Evolutionary conservation across 2,797 vertebrate genomes (phyloP).

Genomic region (Antennarius maculatus): DNA sequence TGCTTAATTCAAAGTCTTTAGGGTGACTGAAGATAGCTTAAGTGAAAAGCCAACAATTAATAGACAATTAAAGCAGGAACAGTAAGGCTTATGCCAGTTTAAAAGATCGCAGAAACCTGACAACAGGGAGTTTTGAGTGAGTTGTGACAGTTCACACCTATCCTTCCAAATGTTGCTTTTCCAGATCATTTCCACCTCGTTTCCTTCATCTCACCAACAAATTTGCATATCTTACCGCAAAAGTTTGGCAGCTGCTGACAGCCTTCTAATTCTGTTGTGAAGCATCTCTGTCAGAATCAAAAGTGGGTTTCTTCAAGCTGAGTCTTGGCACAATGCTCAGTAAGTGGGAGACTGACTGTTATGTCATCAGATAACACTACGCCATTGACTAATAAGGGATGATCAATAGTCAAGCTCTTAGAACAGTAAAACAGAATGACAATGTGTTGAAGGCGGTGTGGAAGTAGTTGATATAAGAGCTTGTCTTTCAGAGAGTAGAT

Average conservation of each 20-base stretch:
- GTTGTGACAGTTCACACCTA: constrained; percentile 58
- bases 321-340: constrained; percentile 36
- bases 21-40: constrained; percentile 45
- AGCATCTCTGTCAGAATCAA: constrained; percentile 58
- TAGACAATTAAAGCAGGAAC: constrained; percentile 57
- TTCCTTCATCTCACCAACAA: constrained; percentile 42
- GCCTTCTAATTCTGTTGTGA: constrained; percentile 59
- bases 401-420: constrained; percentile 49
- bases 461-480: constrained; percentile 31
- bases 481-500: constrained; percentile 32
- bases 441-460: not conserved
- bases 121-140: constrained; percentile 38
- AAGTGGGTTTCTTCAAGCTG: constrained; percentile 33
- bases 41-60: constrained; percentile 61
- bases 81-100: constrained; percentile 27
- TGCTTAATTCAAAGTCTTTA: constrained; percentile 69
- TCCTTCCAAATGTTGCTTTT: constrained; percentile 53
- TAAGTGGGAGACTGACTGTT: constrained; percentile 62
- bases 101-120: constrained; percentile 52
- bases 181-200: constrained; percentile 51
- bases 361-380: constrained; percentile 55
- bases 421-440: constrained; percentile 38
- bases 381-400: constrained; percentile 52
- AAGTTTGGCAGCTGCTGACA: constrained; percentile 57
- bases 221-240: constrained; percentile 57